Conservation (phyloP, 2,113 vertebrate species). For the Platysteira castanea region DNA sequence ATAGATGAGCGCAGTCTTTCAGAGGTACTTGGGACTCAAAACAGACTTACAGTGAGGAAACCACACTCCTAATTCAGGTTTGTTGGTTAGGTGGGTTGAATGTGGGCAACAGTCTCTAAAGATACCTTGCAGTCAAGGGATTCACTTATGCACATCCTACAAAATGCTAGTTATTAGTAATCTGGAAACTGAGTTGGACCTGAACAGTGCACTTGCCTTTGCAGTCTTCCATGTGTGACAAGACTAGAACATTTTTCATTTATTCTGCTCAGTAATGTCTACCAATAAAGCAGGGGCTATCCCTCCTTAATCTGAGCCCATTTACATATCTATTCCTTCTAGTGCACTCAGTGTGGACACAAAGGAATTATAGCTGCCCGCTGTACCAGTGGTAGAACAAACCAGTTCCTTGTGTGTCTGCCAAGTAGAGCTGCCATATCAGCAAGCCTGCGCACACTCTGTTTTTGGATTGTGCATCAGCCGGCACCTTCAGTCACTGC, state of each 20-base stretch:
- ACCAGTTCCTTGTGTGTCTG: not conserved
- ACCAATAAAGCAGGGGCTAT: not conserved
- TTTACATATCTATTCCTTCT: not conserved
- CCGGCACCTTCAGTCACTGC: slow-evolving; percentile 2
- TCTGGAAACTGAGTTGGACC: not conserved
- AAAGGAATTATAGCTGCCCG: not conserved
- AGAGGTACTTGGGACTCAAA: not conserved
- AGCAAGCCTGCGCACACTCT: not conserved
- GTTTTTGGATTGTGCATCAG: not conserved
- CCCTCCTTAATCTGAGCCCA: not conserved
- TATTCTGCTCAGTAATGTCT: not conserved
- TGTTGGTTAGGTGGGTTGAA: not conserved
- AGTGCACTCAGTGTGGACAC: not conserved
- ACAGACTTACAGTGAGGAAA: not conserved
- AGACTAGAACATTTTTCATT: not conserved
- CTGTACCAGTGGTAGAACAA: not conserved
- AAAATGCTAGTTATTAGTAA: not conserved
- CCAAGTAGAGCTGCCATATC: not conserved
- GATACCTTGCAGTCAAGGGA: not conserved
- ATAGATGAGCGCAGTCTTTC: not conserved
- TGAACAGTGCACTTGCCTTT: not conserved
- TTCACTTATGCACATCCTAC: not conserved
- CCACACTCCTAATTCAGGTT: not conserved
- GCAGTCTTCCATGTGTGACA: not conserved
- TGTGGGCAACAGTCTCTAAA: not conserved